phyloP scores from a whole-genome alignment of 2,888 invertebrate species.

The Emmelina monodactyla region DNA sequence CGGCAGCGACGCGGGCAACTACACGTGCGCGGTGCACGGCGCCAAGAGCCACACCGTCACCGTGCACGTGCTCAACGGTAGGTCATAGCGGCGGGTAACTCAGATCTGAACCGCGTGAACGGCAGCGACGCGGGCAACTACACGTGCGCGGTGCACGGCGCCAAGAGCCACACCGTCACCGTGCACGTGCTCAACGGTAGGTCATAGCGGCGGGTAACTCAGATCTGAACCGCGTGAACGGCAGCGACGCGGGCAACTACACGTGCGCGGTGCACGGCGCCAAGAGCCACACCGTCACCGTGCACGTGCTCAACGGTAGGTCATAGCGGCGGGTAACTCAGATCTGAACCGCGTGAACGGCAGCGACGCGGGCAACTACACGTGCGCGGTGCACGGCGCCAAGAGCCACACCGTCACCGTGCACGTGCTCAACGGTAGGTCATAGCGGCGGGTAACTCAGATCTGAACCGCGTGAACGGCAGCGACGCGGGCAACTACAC shows the following conservation, averaged over 20 bases:
- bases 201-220: too few species aligned
- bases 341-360: conserved; percentile 51
- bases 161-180: conserved; percentile 70
- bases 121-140: conserved; percentile 74
- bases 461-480: conserved; percentile 50
- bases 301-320: conserved; percentile 76
- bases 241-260: conserved; percentile 73
- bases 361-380: conserved; percentile 75
- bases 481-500: conserved; percentile 76
- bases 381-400: conserved; percentile 73
- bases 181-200: conserved; percentile 77
- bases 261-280: conserved; percentile 74
- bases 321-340: too few species aligned
- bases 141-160: conserved; percentile 73
- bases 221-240: conserved; percentile 50
- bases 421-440: conserved; percentile 75
- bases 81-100: too few species aligned
- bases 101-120: conserved; percentile 49
- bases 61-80: conserved; percentile 75
- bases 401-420: conserved; percentile 72
- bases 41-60: conserved; percentile 71
- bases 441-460: too few species aligned
- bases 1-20: conserved; percentile 72
- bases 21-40: conserved; percentile 74
- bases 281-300: conserved; percentile 70